Conservation (phyloP, 2,888 invertebrate genomes). For the Pristionchus fissidentatus region DNA sequence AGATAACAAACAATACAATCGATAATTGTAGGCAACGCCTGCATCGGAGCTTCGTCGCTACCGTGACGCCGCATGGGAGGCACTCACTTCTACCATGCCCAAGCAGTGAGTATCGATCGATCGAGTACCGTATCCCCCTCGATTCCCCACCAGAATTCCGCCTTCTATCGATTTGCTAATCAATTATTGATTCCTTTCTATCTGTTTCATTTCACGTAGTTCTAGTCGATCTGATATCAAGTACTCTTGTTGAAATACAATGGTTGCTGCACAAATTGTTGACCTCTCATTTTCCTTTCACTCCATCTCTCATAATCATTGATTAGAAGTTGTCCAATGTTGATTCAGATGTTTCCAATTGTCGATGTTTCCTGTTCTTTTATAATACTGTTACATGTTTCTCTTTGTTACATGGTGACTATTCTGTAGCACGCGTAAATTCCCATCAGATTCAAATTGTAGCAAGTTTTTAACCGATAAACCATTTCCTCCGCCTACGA, state of each 20-base stretch:
- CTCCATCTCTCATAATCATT: conserved; percentile 4
- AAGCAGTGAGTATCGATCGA: conserved; percentile 9
- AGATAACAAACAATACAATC: not conserved
- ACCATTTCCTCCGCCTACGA: no score
- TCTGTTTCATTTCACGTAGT: not conserved
- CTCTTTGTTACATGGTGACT: not conserved
- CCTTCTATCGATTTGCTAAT: not conserved
- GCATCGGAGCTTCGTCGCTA: conserved; percentile 44
- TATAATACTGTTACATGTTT: no score
- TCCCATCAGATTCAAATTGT: not conserved
- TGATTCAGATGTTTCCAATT: not conserved
- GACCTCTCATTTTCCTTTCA: not conserved
- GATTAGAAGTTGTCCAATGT: not conserved
- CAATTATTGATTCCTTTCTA: not conserved
- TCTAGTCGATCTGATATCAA: no score
- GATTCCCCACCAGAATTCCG: not conserved
- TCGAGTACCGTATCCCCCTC: conserved; percentile 13
- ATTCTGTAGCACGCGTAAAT: not conserved
- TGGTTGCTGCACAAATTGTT: conserved; percentile 17
- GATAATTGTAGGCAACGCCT: conserved; percentile 16
- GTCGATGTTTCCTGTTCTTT: not conserved
- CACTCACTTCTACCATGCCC: conserved; percentile 28
- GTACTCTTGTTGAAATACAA: conserved; percentile 13
- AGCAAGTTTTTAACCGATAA: not conserved
- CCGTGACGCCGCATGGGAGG: conserved; percentile 48